Percentiles rank a stretch among this genome's conserved stretches.
Evolutionary conservation across 2,797 vertebrate genomes (phyloP).

Genomic region (Bradypodion ventrale): DNA sequence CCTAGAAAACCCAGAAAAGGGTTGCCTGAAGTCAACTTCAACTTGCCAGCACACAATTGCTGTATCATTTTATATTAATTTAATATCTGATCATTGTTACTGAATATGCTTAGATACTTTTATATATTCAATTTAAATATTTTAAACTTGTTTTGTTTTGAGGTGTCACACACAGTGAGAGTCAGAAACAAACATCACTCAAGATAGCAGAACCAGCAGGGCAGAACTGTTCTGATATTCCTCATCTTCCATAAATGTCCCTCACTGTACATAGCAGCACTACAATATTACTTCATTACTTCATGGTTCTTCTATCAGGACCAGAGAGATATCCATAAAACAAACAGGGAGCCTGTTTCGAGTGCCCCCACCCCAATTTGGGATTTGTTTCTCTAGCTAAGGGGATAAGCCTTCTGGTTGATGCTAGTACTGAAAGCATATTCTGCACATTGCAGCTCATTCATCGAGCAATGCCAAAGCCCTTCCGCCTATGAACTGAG

Average conservation of each 20-base stretch:
- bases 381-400: neutral
- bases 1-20: too few relatives aligned
- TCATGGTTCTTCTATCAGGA: neutral
- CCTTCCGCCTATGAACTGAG: neutral
- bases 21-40: too few relatives aligned
- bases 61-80: too few relatives aligned
- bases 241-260: neutral
- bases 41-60: too few relatives aligned
- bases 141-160: too few relatives aligned
- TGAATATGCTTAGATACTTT: too few relatives aligned
- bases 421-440: neutral
- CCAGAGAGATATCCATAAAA: neutral
- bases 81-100: too few relatives aligned
- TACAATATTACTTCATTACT: neutral
- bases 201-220: neutral
- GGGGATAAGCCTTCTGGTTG: neutral
- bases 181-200: neutral
- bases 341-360: neutral
- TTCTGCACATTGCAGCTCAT: neutral
- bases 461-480: neutral
- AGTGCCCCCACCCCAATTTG: neutral
- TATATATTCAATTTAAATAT: too few relatives aligned
- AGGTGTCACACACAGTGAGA: neutral
- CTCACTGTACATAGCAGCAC: neutral
- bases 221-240: neutral